Percentiles rank a stretch among this genome's conserved stretches.
Conservation (phyloP, 2,888 invertebrate genomes). For the Drosophila anomalipes region DNA sequence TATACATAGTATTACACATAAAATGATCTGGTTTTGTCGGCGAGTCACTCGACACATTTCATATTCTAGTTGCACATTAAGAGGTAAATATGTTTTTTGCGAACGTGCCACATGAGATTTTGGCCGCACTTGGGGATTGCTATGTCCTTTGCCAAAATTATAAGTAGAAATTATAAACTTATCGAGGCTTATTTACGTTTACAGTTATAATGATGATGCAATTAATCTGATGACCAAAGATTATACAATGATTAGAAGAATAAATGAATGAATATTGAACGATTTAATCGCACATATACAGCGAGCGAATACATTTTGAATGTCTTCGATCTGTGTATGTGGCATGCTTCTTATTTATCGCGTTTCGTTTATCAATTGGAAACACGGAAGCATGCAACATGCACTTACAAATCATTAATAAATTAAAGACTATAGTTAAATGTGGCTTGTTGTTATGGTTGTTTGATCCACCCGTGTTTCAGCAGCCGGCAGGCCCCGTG, state of each 20-base stretch:
- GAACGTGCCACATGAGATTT: slow-evolving; percentile 63
- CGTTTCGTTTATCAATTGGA: slow-evolving; percentile 42
- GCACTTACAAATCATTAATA: slow-evolving; percentile 33
- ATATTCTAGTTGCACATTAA: slow-evolving; percentile 71
- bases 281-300: slow-evolving; percentile 14
- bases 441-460: slow-evolving; percentile 6
- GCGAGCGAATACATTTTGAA: slow-evolving; percentile 38
- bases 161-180: slow-evolving; percentile 18
- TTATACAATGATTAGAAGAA: slow-evolving; percentile 40
- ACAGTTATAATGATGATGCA: slow-evolving; percentile 19
- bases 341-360: slow-evolving; percentile 10
- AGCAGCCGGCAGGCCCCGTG: slow-evolving; percentile 3
- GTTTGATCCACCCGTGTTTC: background rate
- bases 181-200: slow-evolving; percentile 11
- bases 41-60: slow-evolving; percentile 56
- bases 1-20: slow-evolving; percentile 54
- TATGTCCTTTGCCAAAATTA: slow-evolving; percentile 52
- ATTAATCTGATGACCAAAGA: slow-evolving; percentile 29
- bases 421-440: slow-evolving; percentile 21
- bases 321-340: slow-evolving; percentile 18
- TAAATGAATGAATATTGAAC: slow-evolving; percentile 11
- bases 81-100: slow-evolving; percentile 73
- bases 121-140: slow-evolving; percentile 63
- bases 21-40: slow-evolving; percentile 45
- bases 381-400: slow-evolving; percentile 23